phyloP scores from a whole-genome alignment of 2,888 invertebrate species.

The Empis stercorea region DNA sequence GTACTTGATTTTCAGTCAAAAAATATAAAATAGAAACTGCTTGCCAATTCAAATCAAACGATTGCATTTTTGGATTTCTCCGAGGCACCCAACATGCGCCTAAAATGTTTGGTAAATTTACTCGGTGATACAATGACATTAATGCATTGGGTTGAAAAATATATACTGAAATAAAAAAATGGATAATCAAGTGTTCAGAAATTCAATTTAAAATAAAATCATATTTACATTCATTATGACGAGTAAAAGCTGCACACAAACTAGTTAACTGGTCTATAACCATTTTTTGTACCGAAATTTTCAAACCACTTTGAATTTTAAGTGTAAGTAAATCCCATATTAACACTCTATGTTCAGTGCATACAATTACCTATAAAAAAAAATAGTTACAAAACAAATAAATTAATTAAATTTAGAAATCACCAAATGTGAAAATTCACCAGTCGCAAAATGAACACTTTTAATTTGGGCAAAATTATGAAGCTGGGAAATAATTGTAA shows the following conservation, averaged over 20 bases:
- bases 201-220: background rate
- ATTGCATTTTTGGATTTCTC: constrained; percentile 35
- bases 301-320: constrained; percentile 44
- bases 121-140: constrained; percentile 40
- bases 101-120: constrained; percentile 36
- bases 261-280: constrained; percentile 49
- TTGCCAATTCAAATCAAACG: constrained; percentile 43
- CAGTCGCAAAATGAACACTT: constrained; percentile 30
- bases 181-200: background rate
- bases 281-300: constrained; percentile 28
- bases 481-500: constrained; percentile 13
- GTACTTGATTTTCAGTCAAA: constrained; percentile 46
- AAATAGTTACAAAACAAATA: background rate
- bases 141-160: constrained; percentile 49
- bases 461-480: constrained; percentile 22
- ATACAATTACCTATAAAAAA: constrained; percentile 26
- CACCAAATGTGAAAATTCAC: constrained; percentile 28
- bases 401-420: background rate
- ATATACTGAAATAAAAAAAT: constrained; percentile 40
- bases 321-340: constrained; percentile 57
- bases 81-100: constrained; percentile 46
- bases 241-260: constrained; percentile 51
- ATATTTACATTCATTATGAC: constrained; percentile 44
- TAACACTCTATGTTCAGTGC: constrained; percentile 40
- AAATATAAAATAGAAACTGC: constrained; percentile 47